These are phyloP conservation scores for Keiferia lycopersicella DNA, from an alignment of 2,888 invertebrate genomes.

Conservation along the genomic window DNA sequence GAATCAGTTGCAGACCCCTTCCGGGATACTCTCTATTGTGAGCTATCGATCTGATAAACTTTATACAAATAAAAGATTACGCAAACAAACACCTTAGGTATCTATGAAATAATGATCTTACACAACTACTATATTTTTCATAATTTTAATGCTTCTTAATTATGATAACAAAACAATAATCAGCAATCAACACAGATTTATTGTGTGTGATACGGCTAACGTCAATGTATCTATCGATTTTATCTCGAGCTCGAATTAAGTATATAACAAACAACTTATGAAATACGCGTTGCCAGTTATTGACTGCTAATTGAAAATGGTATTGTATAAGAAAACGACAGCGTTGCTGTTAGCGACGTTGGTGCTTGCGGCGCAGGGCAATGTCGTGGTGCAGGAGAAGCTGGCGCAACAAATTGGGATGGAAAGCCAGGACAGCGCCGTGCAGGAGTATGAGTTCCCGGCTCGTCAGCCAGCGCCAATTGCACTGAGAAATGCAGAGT, in stretches of 20 bases:
- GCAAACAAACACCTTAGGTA: background rate
- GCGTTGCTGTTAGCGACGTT: slow-evolving; percentile 51
- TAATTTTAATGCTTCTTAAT: slow-evolving; percentile 48
- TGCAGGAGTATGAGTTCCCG: background rate
- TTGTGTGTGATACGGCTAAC: background rate
- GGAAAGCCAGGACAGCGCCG: slow-evolving; percentile 16
- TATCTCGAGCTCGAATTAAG: slow-evolving; percentile 29
- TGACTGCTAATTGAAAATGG: slow-evolving; percentile 41
- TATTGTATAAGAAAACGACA: slow-evolving; percentile 48
- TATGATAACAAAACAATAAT: slow-evolving; percentile 42
- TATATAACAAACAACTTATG: slow-evolving; percentile 46
- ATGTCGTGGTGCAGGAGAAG: slow-evolving; percentile 34
- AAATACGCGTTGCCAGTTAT: slow-evolving; percentile 30
- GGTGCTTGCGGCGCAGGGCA: slow-evolving; percentile 57
- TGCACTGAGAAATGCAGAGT: background rate
- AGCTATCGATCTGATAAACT: background rate
- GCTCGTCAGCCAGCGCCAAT: background rate
- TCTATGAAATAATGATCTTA: slow-evolving; percentile 1
- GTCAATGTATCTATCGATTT: slow-evolving; percentile 3
- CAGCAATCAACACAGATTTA: slow-evolving; percentile 36
- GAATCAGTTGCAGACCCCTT: background rate
- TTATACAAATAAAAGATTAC: background rate
- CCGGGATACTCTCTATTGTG: background rate
- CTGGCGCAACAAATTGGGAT: slow-evolving; percentile 28
- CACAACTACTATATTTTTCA: background rate